Evolutionary conservation across 2,113 vertebrate genomes (phyloP).

Genomic region (Lucifuga dentata): DNA sequence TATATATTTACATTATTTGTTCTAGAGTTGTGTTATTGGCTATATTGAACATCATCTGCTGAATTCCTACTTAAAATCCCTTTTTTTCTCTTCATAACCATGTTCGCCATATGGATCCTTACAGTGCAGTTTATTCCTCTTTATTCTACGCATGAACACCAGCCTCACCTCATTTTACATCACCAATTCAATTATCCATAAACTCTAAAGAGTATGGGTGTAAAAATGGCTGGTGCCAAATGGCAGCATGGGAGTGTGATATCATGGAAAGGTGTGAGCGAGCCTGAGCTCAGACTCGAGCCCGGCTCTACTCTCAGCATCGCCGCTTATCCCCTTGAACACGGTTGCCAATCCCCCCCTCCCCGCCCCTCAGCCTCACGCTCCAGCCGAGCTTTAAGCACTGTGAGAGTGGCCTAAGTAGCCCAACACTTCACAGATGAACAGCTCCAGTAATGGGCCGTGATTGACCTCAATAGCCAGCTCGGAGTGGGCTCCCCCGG

Average conservation of each 20-base stretch:
- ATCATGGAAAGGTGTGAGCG: constrained; percentile 41
- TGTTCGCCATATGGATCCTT: constrained; percentile 3
- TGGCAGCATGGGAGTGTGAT: constrained; percentile 38
- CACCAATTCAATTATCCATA: not conserved
- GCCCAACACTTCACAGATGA: constrained; percentile 77
- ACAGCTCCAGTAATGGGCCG: constrained; percentile 75
- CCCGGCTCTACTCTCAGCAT: constrained; percentile 15
- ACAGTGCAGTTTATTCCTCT: constrained; percentile 20
- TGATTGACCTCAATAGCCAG: constrained; percentile 73
- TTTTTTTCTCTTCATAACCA: constrained; percentile 14
- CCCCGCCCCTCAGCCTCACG: constrained; percentile 59
- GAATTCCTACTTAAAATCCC: too few relatives aligned
- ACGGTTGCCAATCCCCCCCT: constrained; percentile 29
- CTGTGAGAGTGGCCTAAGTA: constrained; percentile 80
- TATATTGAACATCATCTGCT: too few relatives aligned
- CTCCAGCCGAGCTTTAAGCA: constrained; percentile 65
- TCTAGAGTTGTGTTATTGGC: too few relatives aligned
- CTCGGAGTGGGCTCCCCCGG: constrained; percentile 59
- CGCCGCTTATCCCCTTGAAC: constrained; percentile 25
- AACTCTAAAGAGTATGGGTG: not conserved
- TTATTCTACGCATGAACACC: not conserved
- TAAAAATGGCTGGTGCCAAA: constrained; percentile 6
- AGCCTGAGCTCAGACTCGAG: constrained; percentile 38
- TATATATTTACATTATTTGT: too few relatives aligned
- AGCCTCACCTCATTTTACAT: constrained; percentile 9